These are phyloP conservation scores for Dromius quadrimaculatus DNA, from an alignment of 2,888 invertebrate species.

Conservation along the genomic window DNA sequence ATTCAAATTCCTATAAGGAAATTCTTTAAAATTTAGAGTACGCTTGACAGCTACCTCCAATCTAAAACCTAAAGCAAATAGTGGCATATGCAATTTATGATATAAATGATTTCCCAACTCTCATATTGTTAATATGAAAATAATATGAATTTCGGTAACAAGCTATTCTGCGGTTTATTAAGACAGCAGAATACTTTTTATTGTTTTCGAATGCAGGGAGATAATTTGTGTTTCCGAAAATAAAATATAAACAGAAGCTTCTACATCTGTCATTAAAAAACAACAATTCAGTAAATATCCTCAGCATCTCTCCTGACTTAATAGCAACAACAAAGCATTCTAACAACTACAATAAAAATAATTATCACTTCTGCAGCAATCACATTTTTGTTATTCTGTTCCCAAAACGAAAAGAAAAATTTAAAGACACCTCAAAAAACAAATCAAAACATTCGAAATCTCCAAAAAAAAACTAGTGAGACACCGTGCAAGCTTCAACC, in stretches of 20 bases:
- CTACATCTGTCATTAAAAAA: constrained; percentile 11
- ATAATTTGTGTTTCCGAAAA: too few species aligned
- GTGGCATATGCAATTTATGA: too few species aligned
- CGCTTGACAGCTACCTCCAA: too few species aligned
- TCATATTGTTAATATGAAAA: too few species aligned
- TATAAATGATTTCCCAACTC: too few species aligned
- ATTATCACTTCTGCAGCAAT: constrained; percentile 24
- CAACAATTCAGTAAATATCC: background rate
- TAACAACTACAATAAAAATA: constrained; percentile 18
- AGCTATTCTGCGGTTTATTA: too few species aligned
- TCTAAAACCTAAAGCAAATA: too few species aligned
- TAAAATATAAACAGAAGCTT: background rate
- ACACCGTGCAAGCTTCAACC: constrained; percentile 36
- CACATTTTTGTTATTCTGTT: constrained; percentile 1
- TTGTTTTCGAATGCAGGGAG: too few species aligned
- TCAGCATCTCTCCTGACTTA: constrained; percentile 9
- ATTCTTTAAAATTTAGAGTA: too few species aligned
- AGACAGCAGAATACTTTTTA: too few species aligned
- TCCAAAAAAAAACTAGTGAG: constrained; percentile 5
- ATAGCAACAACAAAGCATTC: constrained; percentile 7
- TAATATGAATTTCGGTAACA: too few species aligned
- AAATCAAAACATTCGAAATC: constrained; percentile 35
- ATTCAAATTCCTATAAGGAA: too few species aligned
- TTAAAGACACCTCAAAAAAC: constrained; percentile 27
- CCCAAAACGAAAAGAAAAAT: constrained; percentile 14